A percentile compares a stretch with the other conserved stretches of the same genome.
These are phyloP conservation scores for Fregata magnificens DNA, from an alignment of 2,113 vertebrate genomes.

Conservation along the genomic window DNA sequence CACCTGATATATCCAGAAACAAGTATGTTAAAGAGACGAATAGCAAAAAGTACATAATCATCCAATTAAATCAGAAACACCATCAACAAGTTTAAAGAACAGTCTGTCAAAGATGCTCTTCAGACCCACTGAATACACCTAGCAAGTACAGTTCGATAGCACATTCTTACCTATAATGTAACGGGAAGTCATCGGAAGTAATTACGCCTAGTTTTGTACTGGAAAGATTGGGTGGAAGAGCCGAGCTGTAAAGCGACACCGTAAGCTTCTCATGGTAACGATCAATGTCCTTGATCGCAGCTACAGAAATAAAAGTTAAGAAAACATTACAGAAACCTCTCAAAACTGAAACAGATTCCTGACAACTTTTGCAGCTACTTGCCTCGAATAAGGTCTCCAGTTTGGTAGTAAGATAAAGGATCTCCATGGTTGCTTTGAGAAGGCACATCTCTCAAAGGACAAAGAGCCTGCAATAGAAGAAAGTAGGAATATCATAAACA, in stretches of 20 bases:
- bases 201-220: slow-evolving; percentile 89
- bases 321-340: not conserved
- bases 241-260: slow-evolving; percentile 83
- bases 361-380: not conserved
- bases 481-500: not conserved
- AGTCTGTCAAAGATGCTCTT: not conserved
- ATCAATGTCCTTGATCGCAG: slow-evolving; percentile 93
- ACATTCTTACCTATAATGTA: slow-evolving; percentile 85
- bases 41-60: not conserved
- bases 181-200: slow-evolving; percentile 87
- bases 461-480: slow-evolving; percentile 82
- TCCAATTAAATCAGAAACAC: not conserved
- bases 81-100: not conserved
- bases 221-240: slow-evolving; percentile 78
- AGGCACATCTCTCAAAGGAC: slow-evolving; percentile 93
- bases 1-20: not conserved
- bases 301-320: slow-evolving; percentile 59
- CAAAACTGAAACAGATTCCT: rapidly evolving
- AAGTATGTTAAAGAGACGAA: not conserved
- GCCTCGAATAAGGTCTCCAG: slow-evolving; percentile 93
- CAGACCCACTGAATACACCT: not conserved
- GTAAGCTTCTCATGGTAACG: slow-evolving; percentile 94
- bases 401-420: slow-evolving; percentile 94
- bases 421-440: slow-evolving; percentile 94
- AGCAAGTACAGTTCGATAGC: not conserved